Evolutionary conservation across 1,140 invertebrate genomes (phyloP).

Genomic region (Nasonia vitripennis): DNA sequence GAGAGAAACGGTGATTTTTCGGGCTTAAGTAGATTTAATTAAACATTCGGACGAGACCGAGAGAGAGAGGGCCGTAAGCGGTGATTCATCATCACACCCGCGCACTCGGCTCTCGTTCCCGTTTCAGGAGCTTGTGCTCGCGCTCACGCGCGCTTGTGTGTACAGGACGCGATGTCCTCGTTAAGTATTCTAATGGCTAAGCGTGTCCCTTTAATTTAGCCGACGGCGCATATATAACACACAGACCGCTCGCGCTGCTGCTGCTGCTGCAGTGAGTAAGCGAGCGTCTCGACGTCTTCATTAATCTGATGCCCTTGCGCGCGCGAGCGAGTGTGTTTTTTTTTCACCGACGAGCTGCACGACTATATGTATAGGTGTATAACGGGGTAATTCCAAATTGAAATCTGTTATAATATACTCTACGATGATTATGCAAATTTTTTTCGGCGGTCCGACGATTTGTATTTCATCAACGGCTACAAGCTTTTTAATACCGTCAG

Average conservation of each 20-base stretch:
- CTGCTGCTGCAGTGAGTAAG: not conserved
- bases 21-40: slow-evolving; percentile 46
- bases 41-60: slow-evolving; percentile 10
- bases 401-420: not conserved
- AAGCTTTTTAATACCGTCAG: too few species aligned
- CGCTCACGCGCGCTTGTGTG: slow-evolving; percentile 25
- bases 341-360: not conserved
- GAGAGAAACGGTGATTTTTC: slow-evolving; percentile 40
- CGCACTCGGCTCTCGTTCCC: slow-evolving; percentile 51
- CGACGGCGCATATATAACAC: slow-evolving; percentile 8
- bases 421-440: slow-evolving; percentile 2
- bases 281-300: slow-evolving; percentile 20
- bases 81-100: slow-evolving; percentile 68
- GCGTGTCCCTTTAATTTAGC: slow-evolving; percentile 45
- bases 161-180: slow-evolving; percentile 58
- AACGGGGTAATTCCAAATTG: not conserved
- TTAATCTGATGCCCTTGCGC: slow-evolving; percentile 28
- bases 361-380: not conserved
- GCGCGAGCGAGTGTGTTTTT: slow-evolving; percentile 3
- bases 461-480: too few species aligned
- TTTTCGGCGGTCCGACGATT: not conserved
- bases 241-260: not conserved
- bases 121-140: slow-evolving; percentile 49
- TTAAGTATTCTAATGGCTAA: slow-evolving; percentile 63
- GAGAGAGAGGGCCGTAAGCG: slow-evolving; percentile 31